A percentile compares a stretch with the other conserved stretches of the same genome.
Conservation (phyloP, 2,888 invertebrate species). For the Graphium colonna region DNA sequence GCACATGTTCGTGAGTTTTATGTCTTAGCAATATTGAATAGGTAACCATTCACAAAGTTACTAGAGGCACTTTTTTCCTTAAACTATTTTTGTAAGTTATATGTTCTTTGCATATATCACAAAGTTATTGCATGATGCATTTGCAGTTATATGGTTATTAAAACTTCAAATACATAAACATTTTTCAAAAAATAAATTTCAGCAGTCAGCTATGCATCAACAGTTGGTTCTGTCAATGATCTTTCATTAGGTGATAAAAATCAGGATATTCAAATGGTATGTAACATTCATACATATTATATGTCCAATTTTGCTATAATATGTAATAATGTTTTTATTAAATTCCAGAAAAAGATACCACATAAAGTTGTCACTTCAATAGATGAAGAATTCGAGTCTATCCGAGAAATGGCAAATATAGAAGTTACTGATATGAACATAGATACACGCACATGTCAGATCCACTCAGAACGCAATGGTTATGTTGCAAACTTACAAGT, state of each 20-base stretch:
- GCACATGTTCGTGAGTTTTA: no score
- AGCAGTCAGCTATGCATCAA: slow-evolving; percentile 69
- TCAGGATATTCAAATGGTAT: slow-evolving; percentile 66
- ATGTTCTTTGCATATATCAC: slow-evolving; percentile 2
- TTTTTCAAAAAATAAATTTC: slow-evolving; percentile 28
- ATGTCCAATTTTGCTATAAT: not conserved
- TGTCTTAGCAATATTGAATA: no score
- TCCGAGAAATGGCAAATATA: slow-evolving; percentile 73
- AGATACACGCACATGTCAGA: slow-evolving; percentile 79
- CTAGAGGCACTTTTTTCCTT: no score
- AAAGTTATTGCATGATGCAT: not conserved
- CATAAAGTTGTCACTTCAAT: slow-evolving; percentile 60
- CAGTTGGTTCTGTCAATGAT: slow-evolving; percentile 64
- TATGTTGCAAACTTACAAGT: slow-evolving; percentile 78
- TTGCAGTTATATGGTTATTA: not conserved
- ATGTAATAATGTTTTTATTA: not conserved
- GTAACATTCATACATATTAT: slow-evolving; percentile 20
- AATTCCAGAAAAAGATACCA: slow-evolving; percentile 55
- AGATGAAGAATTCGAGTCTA: slow-evolving; percentile 75
- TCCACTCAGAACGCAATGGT: slow-evolving; percentile 77
- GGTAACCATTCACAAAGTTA: no score
- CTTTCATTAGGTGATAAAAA: slow-evolving; percentile 53
- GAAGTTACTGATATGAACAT: slow-evolving; percentile 80
- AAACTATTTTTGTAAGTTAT: not conserved
- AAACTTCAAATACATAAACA: not conserved